phyloP scores from a whole-genome alignment of 2,113 vertebrate species.

The Sphaerodactylus townsendi region DNA sequence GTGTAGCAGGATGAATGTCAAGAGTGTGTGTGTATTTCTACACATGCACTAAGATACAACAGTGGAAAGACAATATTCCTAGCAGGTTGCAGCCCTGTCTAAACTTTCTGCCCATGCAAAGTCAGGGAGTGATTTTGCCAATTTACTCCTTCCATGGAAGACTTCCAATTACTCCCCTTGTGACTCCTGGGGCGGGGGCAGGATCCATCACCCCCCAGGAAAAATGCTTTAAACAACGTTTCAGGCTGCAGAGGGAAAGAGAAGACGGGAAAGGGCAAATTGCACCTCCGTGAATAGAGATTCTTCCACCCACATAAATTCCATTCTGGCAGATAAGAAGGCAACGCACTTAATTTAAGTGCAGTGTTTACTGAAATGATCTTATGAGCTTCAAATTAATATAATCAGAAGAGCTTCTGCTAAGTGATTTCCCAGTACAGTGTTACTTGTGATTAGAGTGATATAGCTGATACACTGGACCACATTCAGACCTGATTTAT shows the following conservation, averaged over 20 bases:
- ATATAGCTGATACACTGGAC: conserved; percentile 17
- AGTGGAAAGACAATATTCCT: background rate
- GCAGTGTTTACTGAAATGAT: background rate
- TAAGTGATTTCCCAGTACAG: conserved; percentile 18
- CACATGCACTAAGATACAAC: background rate
- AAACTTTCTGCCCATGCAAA: too few relatives aligned
- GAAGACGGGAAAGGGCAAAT: too few relatives aligned
- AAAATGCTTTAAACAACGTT: too few relatives aligned
- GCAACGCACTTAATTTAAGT: background rate
- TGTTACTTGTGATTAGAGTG: conserved; percentile 3
- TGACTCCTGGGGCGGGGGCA: too few relatives aligned
- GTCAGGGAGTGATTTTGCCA: too few relatives aligned
- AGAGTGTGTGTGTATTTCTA: background rate
- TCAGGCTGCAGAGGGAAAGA: too few relatives aligned
- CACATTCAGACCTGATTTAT: conserved; percentile 17
- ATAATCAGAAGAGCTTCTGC: background rate
- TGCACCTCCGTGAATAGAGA: too few relatives aligned
- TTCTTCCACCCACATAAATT: background rate
- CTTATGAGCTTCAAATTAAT: background rate
- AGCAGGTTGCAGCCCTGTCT: too few relatives aligned
- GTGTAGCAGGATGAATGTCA: background rate
- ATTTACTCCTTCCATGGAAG: too few relatives aligned
- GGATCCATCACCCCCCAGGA: too few relatives aligned
- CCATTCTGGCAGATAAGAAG: background rate
- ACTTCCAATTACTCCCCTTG: too few relatives aligned